Conservation (phyloP, 37 sponge, comb jelly and placozoan genomes). For the Amphimedon queenslandica region DNA sequence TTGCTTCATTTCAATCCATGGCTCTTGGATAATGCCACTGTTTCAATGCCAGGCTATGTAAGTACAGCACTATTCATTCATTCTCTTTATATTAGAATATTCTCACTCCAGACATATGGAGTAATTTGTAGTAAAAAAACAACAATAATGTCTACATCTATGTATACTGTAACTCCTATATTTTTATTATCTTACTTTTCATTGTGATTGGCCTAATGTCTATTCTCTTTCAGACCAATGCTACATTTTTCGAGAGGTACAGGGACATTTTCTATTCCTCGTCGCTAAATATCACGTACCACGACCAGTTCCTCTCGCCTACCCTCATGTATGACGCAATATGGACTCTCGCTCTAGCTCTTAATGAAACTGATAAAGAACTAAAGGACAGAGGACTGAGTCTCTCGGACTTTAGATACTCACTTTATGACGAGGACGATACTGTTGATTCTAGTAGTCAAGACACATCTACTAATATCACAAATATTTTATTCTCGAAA, state of each 20-base stretch:
- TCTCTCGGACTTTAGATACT: not conserved
- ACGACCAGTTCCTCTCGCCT: slow-evolving; percentile 21
- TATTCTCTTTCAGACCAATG: slow-evolving; percentile 2
- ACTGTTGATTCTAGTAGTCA: not conserved
- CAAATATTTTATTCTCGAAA: slow-evolving; percentile 13
- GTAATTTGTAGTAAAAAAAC: too few species aligned
- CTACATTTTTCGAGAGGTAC: slow-evolving; percentile 19
- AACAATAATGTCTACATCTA: too few species aligned
- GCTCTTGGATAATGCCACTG: too few species aligned
- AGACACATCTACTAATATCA: slow-evolving; percentile 10
- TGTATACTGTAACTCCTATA: too few species aligned
- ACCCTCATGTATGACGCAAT: slow-evolving; percentile 53
- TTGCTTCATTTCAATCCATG: too few species aligned
- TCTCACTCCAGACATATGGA: too few species aligned
- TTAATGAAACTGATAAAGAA: slow-evolving; percentile 25
- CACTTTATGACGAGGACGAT: not conserved
- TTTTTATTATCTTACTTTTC: too few species aligned
- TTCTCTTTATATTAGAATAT: too few species aligned
- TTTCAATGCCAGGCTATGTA: too few species aligned
- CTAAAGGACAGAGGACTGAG: not conserved
- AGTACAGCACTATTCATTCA: too few species aligned
- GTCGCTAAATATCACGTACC: not conserved
- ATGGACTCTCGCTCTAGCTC: slow-evolving; percentile 41
- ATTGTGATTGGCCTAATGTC: too few species aligned
- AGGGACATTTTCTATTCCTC: slow-evolving; percentile 12